Evolutionary conservation across 2,113 vertebrate species (phyloP), one percentile per base, ranked within the genome.

Genomic region (Puma concolor): DNA sequence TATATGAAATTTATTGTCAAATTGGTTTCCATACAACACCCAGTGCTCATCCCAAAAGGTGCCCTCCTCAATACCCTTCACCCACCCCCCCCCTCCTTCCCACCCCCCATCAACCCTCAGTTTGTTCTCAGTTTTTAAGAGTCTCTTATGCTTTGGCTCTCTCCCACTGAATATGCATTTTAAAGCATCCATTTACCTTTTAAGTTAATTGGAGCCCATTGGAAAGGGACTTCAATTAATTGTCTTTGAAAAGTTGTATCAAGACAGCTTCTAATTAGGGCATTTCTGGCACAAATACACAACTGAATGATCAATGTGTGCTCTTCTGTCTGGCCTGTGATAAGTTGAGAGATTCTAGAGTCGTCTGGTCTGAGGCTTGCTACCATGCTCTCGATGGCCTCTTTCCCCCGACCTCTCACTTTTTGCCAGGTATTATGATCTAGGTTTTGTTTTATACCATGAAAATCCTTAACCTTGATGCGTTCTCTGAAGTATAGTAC

Each of bases 401-500:
- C 33, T 48, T 33, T 76, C 0, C 57, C 16, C 10, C 36, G 27
- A 19, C 7, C 7, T 41, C 88, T 33, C 52, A 25, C 4, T 31
- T 36, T 60, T 57, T 90, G 23, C 25, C 25, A 57, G 16, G 7
- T 15, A 33, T 36, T 27, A 0, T 41, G 29, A 19, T 4, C 25
- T 33, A 80, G 33, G 2, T 31, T 11, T 12, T 52, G 52, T 25
- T n/a, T 91, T 13, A 15, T 36, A 2, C 50, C 63, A 2, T 16
- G 16, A n/a, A n/a, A 48, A 64, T 44, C 12, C 33, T 15, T 15
- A 44, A 29, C 50, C 31, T 23, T 31, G 9, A 12, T 66, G 33
- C 9, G 1, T 8, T 23, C 8, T 13, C 57, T 60, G 13, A 4
- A 44, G 4, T 19, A 5, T 2, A 12, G 0, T 5, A 0, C 15